Percentiles rank a stretch among this genome's conserved stretches.
These are phyloP conservation scores for Patiria pectinifera DNA, from an alignment of 53 echinoderm and acorn worm species.

Conservation along the genomic window DNA sequence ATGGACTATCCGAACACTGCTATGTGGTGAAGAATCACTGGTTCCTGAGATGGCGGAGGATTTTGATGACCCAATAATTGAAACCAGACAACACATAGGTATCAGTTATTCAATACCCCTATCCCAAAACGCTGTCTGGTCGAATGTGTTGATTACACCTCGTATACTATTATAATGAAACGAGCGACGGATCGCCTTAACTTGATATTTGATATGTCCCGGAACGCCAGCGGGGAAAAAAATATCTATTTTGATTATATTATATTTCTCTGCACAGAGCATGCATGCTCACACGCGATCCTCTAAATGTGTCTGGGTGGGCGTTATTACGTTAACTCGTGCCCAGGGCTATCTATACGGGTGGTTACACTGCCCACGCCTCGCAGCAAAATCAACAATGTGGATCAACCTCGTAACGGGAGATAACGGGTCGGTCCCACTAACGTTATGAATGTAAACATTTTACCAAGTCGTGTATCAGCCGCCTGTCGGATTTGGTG, in stretches of 20 bases:
- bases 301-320: neutral
- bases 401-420: neutral
- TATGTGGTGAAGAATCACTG: no score
- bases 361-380: neutral
- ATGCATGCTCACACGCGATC: neutral
- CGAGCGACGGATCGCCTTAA: no score
- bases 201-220: no score
- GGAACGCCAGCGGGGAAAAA: no score
- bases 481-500: neutral
- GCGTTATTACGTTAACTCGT: neutral
- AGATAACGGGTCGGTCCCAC: neutral
- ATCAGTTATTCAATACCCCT: no score
- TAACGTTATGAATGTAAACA: constrained; percentile 3
- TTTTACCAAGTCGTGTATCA: neutral
- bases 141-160: no score
- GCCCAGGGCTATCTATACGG: neutral
- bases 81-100: no score
- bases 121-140: no score
- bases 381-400: neutral
- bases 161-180: no score
- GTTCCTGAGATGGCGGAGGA: no score
- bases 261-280: neutral
- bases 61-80: no score
- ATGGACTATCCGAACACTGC: no score
- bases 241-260: neutral